phyloP scores from a whole-genome alignment of 2,888 invertebrate species.

The Phlogophora meticulosa region DNA sequence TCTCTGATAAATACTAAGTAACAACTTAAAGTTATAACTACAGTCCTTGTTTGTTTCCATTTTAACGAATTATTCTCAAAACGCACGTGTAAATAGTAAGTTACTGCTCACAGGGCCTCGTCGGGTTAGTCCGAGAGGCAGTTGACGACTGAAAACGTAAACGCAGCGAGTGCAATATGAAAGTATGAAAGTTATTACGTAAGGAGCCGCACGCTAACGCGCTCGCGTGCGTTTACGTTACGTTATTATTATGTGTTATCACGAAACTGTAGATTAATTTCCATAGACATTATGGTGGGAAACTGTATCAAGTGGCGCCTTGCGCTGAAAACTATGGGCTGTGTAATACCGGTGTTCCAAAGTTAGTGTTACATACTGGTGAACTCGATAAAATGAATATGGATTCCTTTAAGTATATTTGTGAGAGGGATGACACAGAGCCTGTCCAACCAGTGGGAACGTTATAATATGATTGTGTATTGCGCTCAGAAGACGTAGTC shows the following conservation, averaged over 20 bases:
- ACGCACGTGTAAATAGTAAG: constrained; percentile 32
- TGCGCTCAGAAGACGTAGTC: background rate
- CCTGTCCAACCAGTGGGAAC: too few species aligned
- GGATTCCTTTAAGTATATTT: too few species aligned
- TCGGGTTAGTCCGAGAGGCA: constrained; percentile 58
- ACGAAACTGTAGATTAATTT: constrained; percentile 54
- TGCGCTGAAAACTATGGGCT: background rate
- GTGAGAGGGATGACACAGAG: too few species aligned
- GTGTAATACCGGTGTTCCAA: background rate
- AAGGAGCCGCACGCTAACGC: constrained; percentile 59
- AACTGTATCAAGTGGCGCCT: constrained; percentile 12
- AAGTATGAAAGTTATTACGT: constrained; percentile 67
- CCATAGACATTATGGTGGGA: constrained; percentile 27
- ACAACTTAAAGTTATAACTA: constrained; percentile 66
- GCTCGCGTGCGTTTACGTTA: constrained; percentile 66
- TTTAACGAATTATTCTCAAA: constrained; percentile 19
- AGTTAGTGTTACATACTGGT: too few species aligned
- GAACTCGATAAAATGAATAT: too few species aligned
- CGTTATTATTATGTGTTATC: constrained; percentile 60
- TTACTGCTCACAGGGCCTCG: constrained; percentile 37
- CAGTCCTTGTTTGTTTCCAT: constrained; percentile 62
- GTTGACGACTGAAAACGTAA: constrained; percentile 65
- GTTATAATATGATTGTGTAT: background rate
- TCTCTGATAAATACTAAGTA: constrained; percentile 65
- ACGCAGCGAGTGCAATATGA: constrained; percentile 64